A percentile compares a stretch with the other conserved stretches of the same genome.
Evolutionary conservation across 2,888 invertebrate species (phyloP).

Genomic region (Oscheius onirici): DNA sequence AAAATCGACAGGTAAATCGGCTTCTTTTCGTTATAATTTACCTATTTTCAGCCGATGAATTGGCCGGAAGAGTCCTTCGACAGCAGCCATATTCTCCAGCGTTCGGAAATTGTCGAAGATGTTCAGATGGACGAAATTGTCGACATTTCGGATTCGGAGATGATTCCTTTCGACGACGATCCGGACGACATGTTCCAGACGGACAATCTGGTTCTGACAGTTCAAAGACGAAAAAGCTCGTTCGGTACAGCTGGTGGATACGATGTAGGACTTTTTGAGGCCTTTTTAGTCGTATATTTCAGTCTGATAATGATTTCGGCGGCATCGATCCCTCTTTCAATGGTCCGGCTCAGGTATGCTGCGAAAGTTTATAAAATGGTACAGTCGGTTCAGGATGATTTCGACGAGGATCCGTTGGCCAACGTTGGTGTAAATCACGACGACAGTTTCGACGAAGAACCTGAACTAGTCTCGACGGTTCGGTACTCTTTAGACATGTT

Average conservation of each 20-base stretch:
- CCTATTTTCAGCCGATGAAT: background rate
- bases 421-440: background rate
- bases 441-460: slow-evolving; percentile 26
- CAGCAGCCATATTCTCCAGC: slow-evolving; percentile 1
- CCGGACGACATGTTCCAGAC: background rate
- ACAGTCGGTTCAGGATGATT: background rate
- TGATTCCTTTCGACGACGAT: background rate
- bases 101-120: slow-evolving; percentile 27
- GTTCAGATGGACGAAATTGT: slow-evolving; percentile 29
- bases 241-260: background rate
- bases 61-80: background rate
- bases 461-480: slow-evolving; percentile 15
- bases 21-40: background rate
- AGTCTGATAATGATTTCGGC: background rate
- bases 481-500: background rate
- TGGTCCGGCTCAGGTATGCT: background rate
- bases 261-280: background rate
- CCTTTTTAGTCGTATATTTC: background rate
- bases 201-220: slow-evolving; percentile 9
- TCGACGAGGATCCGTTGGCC: background rate
- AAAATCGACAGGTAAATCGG: background rate
- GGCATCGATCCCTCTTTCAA: background rate
- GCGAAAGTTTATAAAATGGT: background rate
- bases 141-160: slow-evolving; percentile 27
- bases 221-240: background rate